These are phyloP conservation scores for Vireo griseus DNA, from an alignment of 2,797 vertebrate genomes.

Conservation along the genomic window DNA sequence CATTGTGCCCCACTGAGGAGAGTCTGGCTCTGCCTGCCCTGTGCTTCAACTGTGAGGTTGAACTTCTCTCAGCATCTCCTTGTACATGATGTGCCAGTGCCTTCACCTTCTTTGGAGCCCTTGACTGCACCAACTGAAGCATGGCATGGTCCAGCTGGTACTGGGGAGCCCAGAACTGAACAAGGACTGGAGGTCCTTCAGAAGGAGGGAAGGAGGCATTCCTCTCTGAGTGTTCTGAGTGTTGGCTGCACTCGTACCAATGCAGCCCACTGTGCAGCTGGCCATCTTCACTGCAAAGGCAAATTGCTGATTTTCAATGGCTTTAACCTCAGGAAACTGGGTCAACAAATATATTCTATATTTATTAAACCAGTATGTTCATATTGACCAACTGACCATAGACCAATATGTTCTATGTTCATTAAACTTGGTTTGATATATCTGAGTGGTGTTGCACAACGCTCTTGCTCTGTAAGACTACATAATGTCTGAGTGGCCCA, in stretches of 20 bases:
- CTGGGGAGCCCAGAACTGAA: not conserved
- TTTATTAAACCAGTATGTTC: not conserved
- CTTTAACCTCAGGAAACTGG: not conserved
- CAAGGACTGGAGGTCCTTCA: not conserved
- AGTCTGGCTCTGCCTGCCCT: not conserved
- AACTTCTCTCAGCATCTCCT: not conserved
- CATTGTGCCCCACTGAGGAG: not conserved
- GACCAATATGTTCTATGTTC: not conserved
- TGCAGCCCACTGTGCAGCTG: not conserved
- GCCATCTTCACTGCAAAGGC: not conserved
- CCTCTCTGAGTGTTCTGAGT: fast-evolving
- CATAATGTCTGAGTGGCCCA: not conserved
- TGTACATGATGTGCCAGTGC: not conserved
- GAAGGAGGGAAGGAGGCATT: not conserved
- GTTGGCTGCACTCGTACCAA: not conserved
- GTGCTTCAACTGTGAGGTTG: fast-evolving
- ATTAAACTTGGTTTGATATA: not conserved
- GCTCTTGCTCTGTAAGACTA: not conserved
- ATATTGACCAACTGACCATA: not conserved
- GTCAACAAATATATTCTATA: not conserved
- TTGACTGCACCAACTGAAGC: not conserved
- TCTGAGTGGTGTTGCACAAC: not conserved
- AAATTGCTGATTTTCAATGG: not conserved
- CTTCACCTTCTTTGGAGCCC: not conserved
- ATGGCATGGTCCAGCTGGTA: too few species aligned